Base-by-base conservation (phyloP, 35 echinoderm and acorn worm genomes). In the Nesometra sesokonis region DNA sequence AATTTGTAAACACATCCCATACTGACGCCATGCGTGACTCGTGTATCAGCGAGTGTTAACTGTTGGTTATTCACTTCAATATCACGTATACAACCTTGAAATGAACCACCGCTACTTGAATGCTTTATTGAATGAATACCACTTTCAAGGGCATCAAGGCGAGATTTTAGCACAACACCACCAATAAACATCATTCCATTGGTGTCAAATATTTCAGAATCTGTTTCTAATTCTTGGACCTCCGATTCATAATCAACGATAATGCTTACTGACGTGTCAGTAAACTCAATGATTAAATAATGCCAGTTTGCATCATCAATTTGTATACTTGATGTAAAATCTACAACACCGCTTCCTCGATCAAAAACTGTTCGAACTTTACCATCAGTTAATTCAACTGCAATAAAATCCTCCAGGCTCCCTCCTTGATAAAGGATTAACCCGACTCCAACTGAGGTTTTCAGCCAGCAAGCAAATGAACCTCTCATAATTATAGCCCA, bases 1-100 rank as follows among this genome's bases (percentile, higher is more conserved):
- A 94, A 99, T 77, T 94, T 82, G 82, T 88, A 99, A 17, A 92
- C 83, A 36, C 96, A 99, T 37, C 93, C 96, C 23, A 94, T 83
- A 30, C 87, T 76, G 17, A 99, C 93, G 5, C 92, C 90, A 77
- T 94, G 84, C 17, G 96, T 99, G 11, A 94, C 90, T 5, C 82
- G 84, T 23, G 90, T 90, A 79, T 99, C 96, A 57, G 87, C 96
- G 11, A 99, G 88, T 0, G 92, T 90, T 31, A 87, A 76, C 67
- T 90, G 87, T 5, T 89, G 88, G 81, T 85, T 80, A 78, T 99
- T 91, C 34, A 99, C 79, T 82, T 99, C 96, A 30, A 99, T 86
- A 57, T 99, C 93, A 80, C 93, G 84, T 5, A 99, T 32, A 88
- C 96, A 99, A 31, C 96, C 96, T 35, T 78, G 46, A 77, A 94